These are phyloP conservation scores for Argyrosomus regius DNA, from an alignment of 2,797 vertebrate genomes.

Conservation along the genomic window DNA sequence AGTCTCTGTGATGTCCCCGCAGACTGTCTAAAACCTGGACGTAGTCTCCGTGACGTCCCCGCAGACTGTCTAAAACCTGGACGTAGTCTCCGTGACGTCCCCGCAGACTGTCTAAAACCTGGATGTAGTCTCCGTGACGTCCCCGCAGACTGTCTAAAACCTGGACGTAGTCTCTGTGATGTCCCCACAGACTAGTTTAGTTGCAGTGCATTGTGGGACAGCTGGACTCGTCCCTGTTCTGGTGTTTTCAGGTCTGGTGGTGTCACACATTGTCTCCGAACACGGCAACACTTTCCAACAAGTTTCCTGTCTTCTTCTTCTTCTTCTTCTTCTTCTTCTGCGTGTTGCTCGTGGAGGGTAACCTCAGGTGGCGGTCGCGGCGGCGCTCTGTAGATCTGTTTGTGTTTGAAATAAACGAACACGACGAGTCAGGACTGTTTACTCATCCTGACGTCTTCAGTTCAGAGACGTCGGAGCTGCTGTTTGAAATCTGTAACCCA, in stretches of 20 bases:
- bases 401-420: not conserved
- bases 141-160: too few relatives aligned
- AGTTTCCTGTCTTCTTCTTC: too few relatives aligned
- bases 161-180: too few relatives aligned
- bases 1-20: too few relatives aligned
- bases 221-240: constrained; percentile 25
- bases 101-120: too few relatives aligned
- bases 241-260: constrained; percentile 24
- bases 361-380: not conserved
- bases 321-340: not conserved
- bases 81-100: too few relatives aligned
- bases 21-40: too few relatives aligned
- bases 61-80: too few relatives aligned
- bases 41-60: too few relatives aligned
- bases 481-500: not conserved
- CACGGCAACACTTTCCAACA: too few relatives aligned
- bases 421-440: constrained; percentile 24
- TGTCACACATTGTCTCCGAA: not conserved
- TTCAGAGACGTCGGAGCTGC: not conserved
- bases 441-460: constrained; percentile 3
- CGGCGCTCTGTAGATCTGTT: not conserved
- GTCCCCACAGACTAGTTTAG: too few relatives aligned
- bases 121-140: too few relatives aligned
- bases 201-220: not conserved
- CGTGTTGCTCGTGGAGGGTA: not conserved